Evolutionary conservation across 2,113 vertebrate genomes (phyloP).

Genomic region (Myiozetetes cayanensis): DNA sequence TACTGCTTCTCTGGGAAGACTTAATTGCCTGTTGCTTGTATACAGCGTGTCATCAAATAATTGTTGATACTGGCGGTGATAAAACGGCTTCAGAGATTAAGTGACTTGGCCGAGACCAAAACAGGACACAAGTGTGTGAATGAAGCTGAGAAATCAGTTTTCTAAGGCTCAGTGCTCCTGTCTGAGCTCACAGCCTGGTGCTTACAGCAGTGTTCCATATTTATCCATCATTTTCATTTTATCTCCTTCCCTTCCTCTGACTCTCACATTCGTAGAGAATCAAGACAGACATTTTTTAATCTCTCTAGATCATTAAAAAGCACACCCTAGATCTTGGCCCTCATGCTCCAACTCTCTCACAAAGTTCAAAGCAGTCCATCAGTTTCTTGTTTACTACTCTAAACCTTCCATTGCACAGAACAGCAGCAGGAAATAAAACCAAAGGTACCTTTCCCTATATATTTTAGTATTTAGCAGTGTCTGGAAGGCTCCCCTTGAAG

Average conservation of each 20-base stretch:
- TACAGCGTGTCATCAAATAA: not conserved
- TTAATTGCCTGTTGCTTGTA: not conserved
- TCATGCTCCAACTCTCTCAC: not conserved
- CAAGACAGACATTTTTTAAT: slow-evolving; percentile 46
- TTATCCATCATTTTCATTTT: not conserved
- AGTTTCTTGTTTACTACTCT: not conserved
- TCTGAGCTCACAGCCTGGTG: not conserved
- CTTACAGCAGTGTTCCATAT: not conserved
- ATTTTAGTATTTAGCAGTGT: not conserved
- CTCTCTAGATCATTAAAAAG: slow-evolving; percentile 11
- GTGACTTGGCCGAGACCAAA: not conserved
- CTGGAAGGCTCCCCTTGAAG: not conserved
- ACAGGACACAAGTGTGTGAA: not conserved
- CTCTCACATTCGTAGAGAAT: not conserved
- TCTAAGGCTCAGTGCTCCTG: not conserved
- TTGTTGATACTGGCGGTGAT: not conserved
- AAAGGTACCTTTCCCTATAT: not conserved
- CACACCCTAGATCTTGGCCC: not conserved
- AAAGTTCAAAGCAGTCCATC: slow-evolving; percentile 37
- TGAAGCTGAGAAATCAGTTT: not conserved
- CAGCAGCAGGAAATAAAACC: not conserved
- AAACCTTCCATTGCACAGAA: not conserved
- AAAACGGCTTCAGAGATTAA: not conserved
- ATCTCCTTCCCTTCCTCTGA: not conserved
- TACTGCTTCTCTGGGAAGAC: not conserved